These are phyloP conservation scores for Candoia aspera DNA, from an alignment of 2,113 vertebrate genomes.

Conservation along the genomic window DNA sequence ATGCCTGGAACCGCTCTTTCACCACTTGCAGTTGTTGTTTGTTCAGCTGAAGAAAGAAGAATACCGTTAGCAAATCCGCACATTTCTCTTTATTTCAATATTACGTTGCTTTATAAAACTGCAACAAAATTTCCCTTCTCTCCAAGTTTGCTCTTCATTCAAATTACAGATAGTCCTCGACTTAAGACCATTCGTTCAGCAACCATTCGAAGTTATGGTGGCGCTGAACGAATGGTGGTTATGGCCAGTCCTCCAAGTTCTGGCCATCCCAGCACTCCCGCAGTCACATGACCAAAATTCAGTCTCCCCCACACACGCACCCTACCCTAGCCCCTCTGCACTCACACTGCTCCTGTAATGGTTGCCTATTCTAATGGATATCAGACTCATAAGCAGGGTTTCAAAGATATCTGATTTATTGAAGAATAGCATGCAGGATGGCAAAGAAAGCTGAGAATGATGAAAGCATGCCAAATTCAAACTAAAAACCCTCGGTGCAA, in stretches of 20 bases:
- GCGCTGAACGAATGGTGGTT: background rate
- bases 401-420: too few relatives aligned
- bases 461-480: too few relatives aligned
- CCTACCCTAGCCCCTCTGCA: too few relatives aligned
- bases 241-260: too few relatives aligned
- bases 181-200: background rate
- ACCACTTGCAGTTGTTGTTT: constrained; percentile 91
- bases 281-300: background rate
- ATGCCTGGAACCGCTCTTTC: constrained; percentile 90
- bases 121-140: background rate
- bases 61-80: constrained; percentile 1
- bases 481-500: too few relatives aligned
- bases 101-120: background rate
- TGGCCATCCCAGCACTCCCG: background rate
- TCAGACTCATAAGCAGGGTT: too few relatives aligned
- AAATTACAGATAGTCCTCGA: background rate
- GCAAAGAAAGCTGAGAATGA: too few relatives aligned
- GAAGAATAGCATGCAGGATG: too few relatives aligned
- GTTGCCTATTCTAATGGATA: too few relatives aligned
- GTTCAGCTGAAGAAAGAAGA: constrained; percentile 81
- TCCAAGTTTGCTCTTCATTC: background rate
- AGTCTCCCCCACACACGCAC: too few relatives aligned
- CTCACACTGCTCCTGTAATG: too few relatives aligned
- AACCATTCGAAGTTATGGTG: background rate
- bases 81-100: background rate